Conservation (phyloP, 2,113 vertebrate species). For the Myxocyprinus asiaticus region DNA sequence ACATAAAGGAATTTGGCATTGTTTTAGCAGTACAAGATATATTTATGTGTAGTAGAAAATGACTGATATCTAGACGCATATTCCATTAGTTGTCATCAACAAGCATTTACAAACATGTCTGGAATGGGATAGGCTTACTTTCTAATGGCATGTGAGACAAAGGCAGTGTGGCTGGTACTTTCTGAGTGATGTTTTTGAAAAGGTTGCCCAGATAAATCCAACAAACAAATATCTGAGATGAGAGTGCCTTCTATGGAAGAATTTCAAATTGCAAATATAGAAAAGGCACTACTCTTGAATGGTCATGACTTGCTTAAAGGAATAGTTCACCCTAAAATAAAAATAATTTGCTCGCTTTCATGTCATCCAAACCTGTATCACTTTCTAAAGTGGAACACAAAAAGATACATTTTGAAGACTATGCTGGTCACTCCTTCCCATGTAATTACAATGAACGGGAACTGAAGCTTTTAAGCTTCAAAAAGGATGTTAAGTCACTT, state of each 20-base stretch:
- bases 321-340: no score
- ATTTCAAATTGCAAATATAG: conserved; percentile 53
- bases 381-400: no score
- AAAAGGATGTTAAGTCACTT: no score
- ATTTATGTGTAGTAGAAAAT: conserved; percentile 62
- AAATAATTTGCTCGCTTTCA: no score
- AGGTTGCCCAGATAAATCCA: conserved; percentile 46
- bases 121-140: conserved; percentile 32
- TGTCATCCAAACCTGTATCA: no score
- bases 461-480: no score
- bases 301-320: conserved; percentile 33
- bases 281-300: conserved; percentile 58
- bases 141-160: conserved; percentile 70
- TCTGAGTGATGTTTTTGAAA: conserved; percentile 77
- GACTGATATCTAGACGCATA: conserved; percentile 42
- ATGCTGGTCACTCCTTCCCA: no score
- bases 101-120: conserved; percentile 68
- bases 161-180: conserved; percentile 84
- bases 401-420: no score
- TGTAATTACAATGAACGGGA: no score
- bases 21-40: conserved; percentile 68
- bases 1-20: conserved; percentile 57
- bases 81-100: conserved; percentile 55
- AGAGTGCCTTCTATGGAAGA: conserved; percentile 52
- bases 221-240: not conserved